Base-by-base conservation (phyloP, 1,140 invertebrate species). In the Papilio helenus region DNA sequence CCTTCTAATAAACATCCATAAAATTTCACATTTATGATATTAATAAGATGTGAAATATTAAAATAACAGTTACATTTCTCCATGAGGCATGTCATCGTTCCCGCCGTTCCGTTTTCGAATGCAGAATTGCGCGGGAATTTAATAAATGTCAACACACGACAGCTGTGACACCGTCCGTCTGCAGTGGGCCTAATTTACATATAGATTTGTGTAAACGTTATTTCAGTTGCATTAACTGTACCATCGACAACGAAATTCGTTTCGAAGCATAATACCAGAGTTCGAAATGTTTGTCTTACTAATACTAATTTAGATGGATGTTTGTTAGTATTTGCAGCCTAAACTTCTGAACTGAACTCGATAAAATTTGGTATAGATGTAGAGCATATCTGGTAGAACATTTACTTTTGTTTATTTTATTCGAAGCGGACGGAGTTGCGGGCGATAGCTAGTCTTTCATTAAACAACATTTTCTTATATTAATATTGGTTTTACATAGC, bases 81-180 rank as follows among this genome's bases (percentile, higher is more conserved):
- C 81, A 83, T 82, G 81, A 81, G 79, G 76, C 83, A 71, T 26
- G 76, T 79, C 77, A 74, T 73, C 72, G 39, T 74, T 46, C 51
- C 68, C 81, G 71, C 80, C 85, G 84, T 85, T 89, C 84, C 81
- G 84, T 85, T 86, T 86, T 85, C 83, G 81, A 80, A 85, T 82
- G 84, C 83, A 34, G 84, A 88, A 89, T 90, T 87, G 84, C 81
- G 81, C 82, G 82, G 79, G 82, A 90, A 85, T 88, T 89, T 80
- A 87, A 81, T 86, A 84, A 61, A 39, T 80, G 74, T 71, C 77
- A 82, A 81, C 83, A 83, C 82, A 79, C 42, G 78, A 76, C 76
- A 74, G 51, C 79, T n/a, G 80, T 83, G 82, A 82, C 83, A 79
- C 49, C 18, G 20, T 46, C 71, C 18, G 71, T 42, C 39, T 18